These are phyloP conservation scores for Drosophila falleni DNA, from an alignment of 2,888 invertebrate genomes.

Conservation along the genomic window DNA sequence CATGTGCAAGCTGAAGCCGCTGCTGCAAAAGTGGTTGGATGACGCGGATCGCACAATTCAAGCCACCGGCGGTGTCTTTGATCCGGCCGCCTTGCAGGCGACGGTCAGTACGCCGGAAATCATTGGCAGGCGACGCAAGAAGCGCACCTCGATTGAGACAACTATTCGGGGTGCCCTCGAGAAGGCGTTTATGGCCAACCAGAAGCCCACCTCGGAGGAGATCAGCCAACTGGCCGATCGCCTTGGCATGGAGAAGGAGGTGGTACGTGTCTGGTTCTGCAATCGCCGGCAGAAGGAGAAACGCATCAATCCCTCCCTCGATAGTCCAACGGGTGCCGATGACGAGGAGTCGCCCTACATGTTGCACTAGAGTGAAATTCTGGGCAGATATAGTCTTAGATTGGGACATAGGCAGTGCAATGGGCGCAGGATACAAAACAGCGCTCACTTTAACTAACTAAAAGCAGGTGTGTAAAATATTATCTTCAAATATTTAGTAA, in stretches of 20 bases:
- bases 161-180: constrained; percentile 97
- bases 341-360: constrained; percentile 84
- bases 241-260: constrained; percentile 98
- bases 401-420: constrained; percentile 70
- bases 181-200: constrained; percentile 96
- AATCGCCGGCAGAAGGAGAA: constrained; percentile 98
- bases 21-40: constrained; percentile 98
- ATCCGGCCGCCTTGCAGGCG: constrained; percentile 87
- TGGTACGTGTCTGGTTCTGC: constrained; percentile 97
- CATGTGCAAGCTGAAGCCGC: constrained; percentile 99
- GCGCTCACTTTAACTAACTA: constrained; percentile 41
- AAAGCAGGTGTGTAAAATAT: constrained; percentile 54
- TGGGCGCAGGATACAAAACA: constrained; percentile 43
- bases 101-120: constrained; percentile 94
- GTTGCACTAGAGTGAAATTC: constrained; percentile 71
- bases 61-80: constrained; percentile 88
- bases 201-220: constrained; percentile 98
- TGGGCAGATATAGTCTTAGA: background rate
- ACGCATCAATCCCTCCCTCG: constrained; percentile 94
- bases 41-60: constrained; percentile 94
- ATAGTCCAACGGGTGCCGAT: constrained; percentile 89
- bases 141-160: constrained; percentile 98
- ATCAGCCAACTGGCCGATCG: constrained; percentile 96
- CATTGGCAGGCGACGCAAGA: constrained; percentile 97
- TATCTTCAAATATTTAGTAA: background rate